Conservation (phyloP, 2,888 invertebrate species). For the Hecatera dysodea region DNA sequence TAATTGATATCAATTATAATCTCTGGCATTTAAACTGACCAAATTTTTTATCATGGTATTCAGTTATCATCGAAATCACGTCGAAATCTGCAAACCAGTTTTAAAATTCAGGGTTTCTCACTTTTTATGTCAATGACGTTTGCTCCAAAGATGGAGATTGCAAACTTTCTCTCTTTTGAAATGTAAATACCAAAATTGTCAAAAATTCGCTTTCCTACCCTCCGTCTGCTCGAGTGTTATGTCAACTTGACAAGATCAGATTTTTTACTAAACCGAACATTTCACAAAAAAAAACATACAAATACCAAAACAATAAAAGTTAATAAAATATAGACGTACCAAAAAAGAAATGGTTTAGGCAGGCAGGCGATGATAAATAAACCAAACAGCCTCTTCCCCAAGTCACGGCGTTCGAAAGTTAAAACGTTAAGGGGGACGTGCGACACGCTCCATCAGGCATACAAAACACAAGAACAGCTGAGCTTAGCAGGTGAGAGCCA, state of each 20-base stretch:
- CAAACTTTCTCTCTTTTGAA: constrained; percentile 52
- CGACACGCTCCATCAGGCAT: constrained; percentile 73
- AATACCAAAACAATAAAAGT: not conserved
- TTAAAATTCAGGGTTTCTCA: constrained; percentile 43
- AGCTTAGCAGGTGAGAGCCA: constrained; percentile 80
- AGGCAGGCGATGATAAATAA: constrained; percentile 17
- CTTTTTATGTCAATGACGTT: constrained; percentile 35
- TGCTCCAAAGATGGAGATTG: constrained; percentile 9
- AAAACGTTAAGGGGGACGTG: constrained; percentile 68
- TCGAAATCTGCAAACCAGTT: constrained; percentile 39
- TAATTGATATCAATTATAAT: constrained; percentile 34
- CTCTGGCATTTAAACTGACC: constrained; percentile 42
- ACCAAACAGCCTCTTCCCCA: constrained; percentile 34
- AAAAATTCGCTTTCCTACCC: not conserved
- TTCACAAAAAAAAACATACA: not conserved
- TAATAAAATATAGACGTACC: not conserved
- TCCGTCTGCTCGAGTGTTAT: not conserved
- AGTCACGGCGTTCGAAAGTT: constrained; percentile 72
- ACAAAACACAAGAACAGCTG: constrained; percentile 65
- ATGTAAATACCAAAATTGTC: constrained; percentile 29
- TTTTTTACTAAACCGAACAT: no score
- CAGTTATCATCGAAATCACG: constrained; percentile 17
- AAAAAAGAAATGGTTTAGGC: not conserved
- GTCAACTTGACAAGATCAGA: not conserved
- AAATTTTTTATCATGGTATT: constrained; percentile 28